Evolutionary conservation across 1,140 invertebrate species (phyloP), one percentile per base, ranked within the genome.

Genomic region (Temnothorax nylanderi): DNA sequence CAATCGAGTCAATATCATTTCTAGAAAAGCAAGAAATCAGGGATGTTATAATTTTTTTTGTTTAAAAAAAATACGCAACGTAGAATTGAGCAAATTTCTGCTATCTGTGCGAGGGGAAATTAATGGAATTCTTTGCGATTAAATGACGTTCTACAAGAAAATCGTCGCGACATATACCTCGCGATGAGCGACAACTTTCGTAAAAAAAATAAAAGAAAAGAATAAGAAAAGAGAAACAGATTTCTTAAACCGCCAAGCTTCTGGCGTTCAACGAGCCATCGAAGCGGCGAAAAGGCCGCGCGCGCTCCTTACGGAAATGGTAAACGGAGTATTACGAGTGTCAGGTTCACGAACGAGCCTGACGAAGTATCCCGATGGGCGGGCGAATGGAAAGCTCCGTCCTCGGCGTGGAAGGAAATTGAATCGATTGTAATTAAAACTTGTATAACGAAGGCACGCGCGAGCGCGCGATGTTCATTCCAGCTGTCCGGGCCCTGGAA

Each of bases 351-450:
- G 69, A 81, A 49, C 44, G 58, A 56, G 72, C 87, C 87, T 89
- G 81, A 89, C 80, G 74, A 88, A 88, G 72, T 71, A 56, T 65
- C 58, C n/a, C 49, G 60, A 32, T 21, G 44, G 56, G 47, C 18
- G 58, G 34, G 41, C 44, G 47, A 64, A 71, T 72, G 54, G 56
- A 72, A 88, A 85, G 26, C 64, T 88, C 56, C 47, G 34, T 77
- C 44, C 58, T 26, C 60, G 32, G 37, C 47, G 76, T 75, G 80
- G 72, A 86, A 88, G 82, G 75, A 88, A 89, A 89, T 89, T 85
- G 82, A 80, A 88, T 71, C 74, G 65, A 90, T 90, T 91, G 87
- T 91, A 91, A 90, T 86, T 90, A 88, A 90, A 91, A 90, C 87
- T 91, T 91, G 87, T 81, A 87, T 87, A 88, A 91, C 85, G 87